Evolutionary conservation across 2,888 invertebrate genomes (phyloP), one percentile per base, ranked within the genome.

Genomic region (Monochamus alternatus): DNA sequence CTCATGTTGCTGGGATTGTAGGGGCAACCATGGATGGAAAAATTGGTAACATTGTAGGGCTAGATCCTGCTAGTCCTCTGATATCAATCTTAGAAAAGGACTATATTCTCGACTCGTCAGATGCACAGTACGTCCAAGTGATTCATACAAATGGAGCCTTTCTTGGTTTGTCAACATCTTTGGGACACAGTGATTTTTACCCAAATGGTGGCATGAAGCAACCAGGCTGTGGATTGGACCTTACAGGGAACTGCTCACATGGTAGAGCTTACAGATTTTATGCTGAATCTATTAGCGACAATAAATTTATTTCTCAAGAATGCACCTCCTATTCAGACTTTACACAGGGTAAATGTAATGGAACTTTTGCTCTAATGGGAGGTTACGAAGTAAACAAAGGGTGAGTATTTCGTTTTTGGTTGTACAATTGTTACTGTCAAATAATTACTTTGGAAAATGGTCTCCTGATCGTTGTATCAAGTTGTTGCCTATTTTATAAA

Each of bases 221-320:
- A 75, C 85, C 86, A 9, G 87, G 87, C 30, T 88, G 88, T 77
- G 84, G 84, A n/a, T 3, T 83, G 4, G 87, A 87, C 75, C 3
- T 84, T 1, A 31, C 76, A 5, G 86, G 85, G 14, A 66, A 83
- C 14, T 91, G 91, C 81, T 82, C 90, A 1, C 91, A 91, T 82
- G 78, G 81, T 0, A 85, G 90, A 38, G 84, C 90, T 3, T 87
- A 88, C 58, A 55, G 81, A 43, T 90, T 89, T 76, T 90, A 87
- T 75, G 87, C 88, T 3, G 90, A 90, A 83, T 87, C 90, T 0
- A 81, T 91, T 0, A 65, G 51, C 9, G 73, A 74, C 12, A 66
- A 64, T 9, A 59, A 68, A 2, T 83, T 82, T 59, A 9, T 74
- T 12, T 75, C 77, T 2, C 47, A 30, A 22, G n/a, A 68, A 58